Evolutionary conservation across 2,113 vertebrate genomes (phyloP).

Genomic region (Platichthys stellatus): DNA sequence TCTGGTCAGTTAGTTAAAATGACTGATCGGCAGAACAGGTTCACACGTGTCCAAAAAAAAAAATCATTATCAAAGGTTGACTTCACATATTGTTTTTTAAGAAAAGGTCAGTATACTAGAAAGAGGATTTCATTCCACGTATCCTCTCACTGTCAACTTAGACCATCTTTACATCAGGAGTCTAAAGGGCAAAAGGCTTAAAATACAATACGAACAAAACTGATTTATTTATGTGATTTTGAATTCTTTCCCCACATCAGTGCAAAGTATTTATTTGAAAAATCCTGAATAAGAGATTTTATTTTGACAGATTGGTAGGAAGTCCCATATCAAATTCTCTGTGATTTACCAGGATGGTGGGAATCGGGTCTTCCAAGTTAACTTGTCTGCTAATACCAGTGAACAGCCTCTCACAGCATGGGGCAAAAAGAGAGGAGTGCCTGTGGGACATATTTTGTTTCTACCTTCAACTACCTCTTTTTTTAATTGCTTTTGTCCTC

Average conservation of each 20-base stretch:
- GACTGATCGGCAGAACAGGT: no score
- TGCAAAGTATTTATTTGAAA: neutral
- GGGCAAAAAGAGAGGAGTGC: conserved; percentile 3
- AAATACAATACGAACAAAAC: no score
- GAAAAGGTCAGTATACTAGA: no score
- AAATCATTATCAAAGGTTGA: no score
- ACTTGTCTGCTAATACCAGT: conserved; percentile 41
- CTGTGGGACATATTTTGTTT: conserved; percentile 22
- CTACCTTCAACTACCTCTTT: conserved; percentile 3
- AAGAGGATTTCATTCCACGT: no score
- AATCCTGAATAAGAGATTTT: neutral
- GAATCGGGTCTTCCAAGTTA: conserved; percentile 39
- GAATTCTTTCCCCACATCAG: no score
- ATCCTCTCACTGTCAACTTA: no score
- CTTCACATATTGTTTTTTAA: no score
- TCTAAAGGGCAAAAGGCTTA: neutral
- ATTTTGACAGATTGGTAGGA: conserved; percentile 58
- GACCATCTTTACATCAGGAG: no score
- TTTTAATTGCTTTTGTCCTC: neutral
- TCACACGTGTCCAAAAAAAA: no score
- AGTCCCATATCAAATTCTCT: neutral
- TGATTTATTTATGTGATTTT: no score
- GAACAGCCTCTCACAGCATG: conserved; percentile 43
- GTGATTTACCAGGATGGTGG: neutral
- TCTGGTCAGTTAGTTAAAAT: no score